Conservation (phyloP, 2,888 invertebrate genomes). For the Carpatolechia fugitivella region DNA sequence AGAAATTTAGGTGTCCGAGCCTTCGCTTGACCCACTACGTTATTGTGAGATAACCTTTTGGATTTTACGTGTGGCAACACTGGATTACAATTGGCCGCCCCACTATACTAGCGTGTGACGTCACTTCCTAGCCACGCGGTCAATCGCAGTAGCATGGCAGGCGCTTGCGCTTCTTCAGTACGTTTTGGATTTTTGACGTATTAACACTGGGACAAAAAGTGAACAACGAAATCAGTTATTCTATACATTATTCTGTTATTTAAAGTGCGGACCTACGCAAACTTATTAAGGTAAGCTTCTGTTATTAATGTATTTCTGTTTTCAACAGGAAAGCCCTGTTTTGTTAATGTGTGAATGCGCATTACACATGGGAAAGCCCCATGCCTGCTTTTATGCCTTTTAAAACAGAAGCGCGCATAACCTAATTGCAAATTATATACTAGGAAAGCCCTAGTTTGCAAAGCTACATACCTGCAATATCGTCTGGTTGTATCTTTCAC, state of each 20-base stretch:
- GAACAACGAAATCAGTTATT: neutral
- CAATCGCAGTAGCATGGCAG: neutral
- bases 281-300: neutral
- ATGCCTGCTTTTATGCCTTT: neutral
- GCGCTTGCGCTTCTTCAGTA: neutral
- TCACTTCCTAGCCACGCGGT: too few species aligned
- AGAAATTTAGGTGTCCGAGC: neutral
- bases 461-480: neutral
- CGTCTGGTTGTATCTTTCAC: neutral
- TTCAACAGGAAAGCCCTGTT: neutral
- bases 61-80: too few species aligned
- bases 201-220: neutral
- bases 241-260: too few species aligned
- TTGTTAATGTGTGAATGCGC: too few species aligned
- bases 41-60: too few species aligned
- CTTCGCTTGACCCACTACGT: too few species aligned
- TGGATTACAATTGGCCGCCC: too few species aligned
- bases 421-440: neutral
- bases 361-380: neutral
- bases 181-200: slow-evolving; percentile 5
- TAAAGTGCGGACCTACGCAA: too few species aligned
- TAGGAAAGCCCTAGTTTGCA: neutral
- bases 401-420: neutral
- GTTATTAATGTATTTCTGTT: neutral
- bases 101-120: too few species aligned